Evolutionary conservation across 2,888 invertebrate genomes (phyloP), one percentile per base, ranked within the genome.

Genomic region (Suillia variegata): DNA sequence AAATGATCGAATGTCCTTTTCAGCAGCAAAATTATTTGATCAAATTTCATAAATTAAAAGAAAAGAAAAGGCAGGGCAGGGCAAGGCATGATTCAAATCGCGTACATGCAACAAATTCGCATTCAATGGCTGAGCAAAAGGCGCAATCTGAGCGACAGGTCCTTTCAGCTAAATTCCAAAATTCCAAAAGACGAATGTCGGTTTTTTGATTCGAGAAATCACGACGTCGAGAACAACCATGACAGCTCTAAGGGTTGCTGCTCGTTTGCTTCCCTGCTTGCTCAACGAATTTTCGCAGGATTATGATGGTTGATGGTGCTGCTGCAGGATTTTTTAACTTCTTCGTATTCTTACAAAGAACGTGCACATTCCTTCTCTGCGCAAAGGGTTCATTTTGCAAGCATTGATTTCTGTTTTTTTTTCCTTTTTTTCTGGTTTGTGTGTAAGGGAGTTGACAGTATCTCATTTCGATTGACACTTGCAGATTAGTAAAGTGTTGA

Each of bases 401-500:
- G 26, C n/a, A n/a, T n/a, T n/a, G n/a, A n/a, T n/a, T n/a, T n/a
- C n/a, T n/a, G n/a, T n/a, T n/a, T n/a, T n/a, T n/a, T n/a, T n/a
- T n/a, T n/a, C n/a, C n/a, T n/a, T n/a, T n/a, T n/a, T n/a, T n/a
- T n/a, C n/a, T n/a, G n/a, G n/a, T n/a, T n/a, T n/a, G 31, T 31
- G 31, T 4, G 13, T 18, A 20, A 38, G 62, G 62, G 65, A 67
- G 63, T 68, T 70, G 70, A 67, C 70, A 66, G 64, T 59, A 59
- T 59, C 53, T 50, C 64, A 57, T 64, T 65, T 64, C 67, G 74
- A 73, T 76, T 78, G 77, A 76, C 78, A 76, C 79, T 78, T 75
- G 69, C 74, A 75, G 78, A 78, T 76, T 78, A 77, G 70, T 68
- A 72, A 73, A 75, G 73, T 76, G 78, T 74, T 77, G 71, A 72